Evolutionary conservation across 2,888 invertebrate species (phyloP).

Genomic region (Syrista parreyssii): DNA sequence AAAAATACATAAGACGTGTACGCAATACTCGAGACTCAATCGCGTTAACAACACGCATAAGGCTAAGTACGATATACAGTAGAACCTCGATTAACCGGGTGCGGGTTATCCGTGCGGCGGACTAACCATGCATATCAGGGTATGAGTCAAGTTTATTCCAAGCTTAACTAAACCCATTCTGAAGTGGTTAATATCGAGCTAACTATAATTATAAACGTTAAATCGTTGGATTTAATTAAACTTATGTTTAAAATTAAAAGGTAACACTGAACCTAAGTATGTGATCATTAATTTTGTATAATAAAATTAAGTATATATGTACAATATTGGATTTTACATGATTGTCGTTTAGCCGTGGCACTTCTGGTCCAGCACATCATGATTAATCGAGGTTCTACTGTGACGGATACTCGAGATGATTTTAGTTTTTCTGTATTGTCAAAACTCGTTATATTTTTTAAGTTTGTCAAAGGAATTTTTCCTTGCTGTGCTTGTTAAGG

Average conservation of each 20-base stretch:
- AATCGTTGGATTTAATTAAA: background rate
- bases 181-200: too few relatives aligned
- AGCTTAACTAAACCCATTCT: too few relatives aligned
- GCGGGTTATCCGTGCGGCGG: constrained; percentile 1
- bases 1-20: background rate
- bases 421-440: too few relatives aligned
- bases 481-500: background rate
- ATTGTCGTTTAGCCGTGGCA: background rate
- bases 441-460: background rate
- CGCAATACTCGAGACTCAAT: background rate
- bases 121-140: background rate
- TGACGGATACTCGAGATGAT: background rate
- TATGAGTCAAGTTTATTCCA: background rate
- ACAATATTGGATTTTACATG: background rate
- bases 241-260: background rate
- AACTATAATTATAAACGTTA: too few relatives aligned
- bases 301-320: background rate
- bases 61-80: background rate
- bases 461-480: background rate
- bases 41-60: background rate
- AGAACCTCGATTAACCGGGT: constrained; percentile 1
- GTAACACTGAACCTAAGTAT: background rate
- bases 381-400: constrained; percentile 5
- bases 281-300: background rate
- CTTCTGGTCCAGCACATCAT: background rate